Evolutionary conservation across 2,797 vertebrate genomes (phyloP).

Genomic region (Lutjanus argentimaculatus): DNA sequence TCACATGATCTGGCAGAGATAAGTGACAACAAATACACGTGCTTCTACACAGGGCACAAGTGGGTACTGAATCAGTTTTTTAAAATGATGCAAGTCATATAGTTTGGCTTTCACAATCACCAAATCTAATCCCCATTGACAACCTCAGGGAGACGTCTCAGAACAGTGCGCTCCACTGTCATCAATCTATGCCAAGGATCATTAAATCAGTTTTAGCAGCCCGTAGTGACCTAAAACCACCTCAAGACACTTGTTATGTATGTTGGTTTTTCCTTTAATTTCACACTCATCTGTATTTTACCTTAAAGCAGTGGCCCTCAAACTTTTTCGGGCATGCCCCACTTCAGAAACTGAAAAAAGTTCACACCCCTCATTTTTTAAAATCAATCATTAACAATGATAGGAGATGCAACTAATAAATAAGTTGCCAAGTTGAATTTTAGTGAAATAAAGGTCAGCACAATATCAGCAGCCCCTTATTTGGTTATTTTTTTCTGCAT

Average conservation of each 20-base stretch:
- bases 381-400: too few species aligned
- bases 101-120: not conserved
- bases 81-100: not conserved
- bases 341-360: too few species aligned
- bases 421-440: too few species aligned
- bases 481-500: too few species aligned
- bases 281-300: not conserved
- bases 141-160: not conserved
- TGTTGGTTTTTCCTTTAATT: not conserved
- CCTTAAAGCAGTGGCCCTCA: too few species aligned
- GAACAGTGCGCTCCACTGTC: not conserved
- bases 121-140: slow-evolving; percentile 2
- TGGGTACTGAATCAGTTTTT: not conserved
- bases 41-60: not conserved
- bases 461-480: too few species aligned
- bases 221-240: not conserved
- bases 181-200: not conserved
- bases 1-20: too few species aligned
- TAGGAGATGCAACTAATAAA: too few species aligned
- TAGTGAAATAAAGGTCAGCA: too few species aligned
- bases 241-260: not conserved
- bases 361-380: too few species aligned
- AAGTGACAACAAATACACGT: not conserved
- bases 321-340: too few species aligned
- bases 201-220: slow-evolving; percentile 2